These are phyloP conservation scores for Volucella inflata DNA, from an alignment of 2,888 invertebrate species.

Conservation along the genomic window DNA sequence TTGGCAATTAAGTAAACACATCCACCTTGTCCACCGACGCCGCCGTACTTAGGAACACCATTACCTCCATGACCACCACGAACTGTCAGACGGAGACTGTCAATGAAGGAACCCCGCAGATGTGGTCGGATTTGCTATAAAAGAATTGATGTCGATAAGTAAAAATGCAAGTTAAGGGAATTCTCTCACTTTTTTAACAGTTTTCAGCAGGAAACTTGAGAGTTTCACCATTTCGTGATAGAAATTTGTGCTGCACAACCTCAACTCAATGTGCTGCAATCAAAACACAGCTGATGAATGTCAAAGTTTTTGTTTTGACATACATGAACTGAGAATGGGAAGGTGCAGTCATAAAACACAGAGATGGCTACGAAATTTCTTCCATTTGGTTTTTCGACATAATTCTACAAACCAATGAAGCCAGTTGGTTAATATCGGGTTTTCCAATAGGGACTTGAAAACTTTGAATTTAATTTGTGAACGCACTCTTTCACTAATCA, in stretches of 20 bases:
- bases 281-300: conserved; percentile 31
- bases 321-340: no score
- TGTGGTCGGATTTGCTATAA: conserved; percentile 79
- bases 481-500: no score
- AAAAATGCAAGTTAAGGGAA: background rate
- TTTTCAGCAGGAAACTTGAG: conserved; percentile 79
- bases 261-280: background rate
- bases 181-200: conserved; percentile 78
- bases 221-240: conserved; percentile 79
- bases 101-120: conserved; percentile 87
- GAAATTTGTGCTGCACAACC: background rate
- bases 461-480: no score
- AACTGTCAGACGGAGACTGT: conserved; percentile 91
- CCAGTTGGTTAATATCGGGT: no score
- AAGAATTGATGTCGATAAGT: background rate
- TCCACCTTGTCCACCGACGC: conserved; percentile 96
- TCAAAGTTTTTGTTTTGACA: background rate
- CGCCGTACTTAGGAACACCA: conserved; percentile 91
- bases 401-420: no score
- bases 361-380: no score
- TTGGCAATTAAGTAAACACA: conserved; percentile 90
- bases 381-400: no score
- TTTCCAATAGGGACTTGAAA: no score
- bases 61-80: conserved; percentile 92
- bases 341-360: no score